Conservation (phyloP, 2,113 vertebrate species). For the Pholis gunnellus region DNA sequence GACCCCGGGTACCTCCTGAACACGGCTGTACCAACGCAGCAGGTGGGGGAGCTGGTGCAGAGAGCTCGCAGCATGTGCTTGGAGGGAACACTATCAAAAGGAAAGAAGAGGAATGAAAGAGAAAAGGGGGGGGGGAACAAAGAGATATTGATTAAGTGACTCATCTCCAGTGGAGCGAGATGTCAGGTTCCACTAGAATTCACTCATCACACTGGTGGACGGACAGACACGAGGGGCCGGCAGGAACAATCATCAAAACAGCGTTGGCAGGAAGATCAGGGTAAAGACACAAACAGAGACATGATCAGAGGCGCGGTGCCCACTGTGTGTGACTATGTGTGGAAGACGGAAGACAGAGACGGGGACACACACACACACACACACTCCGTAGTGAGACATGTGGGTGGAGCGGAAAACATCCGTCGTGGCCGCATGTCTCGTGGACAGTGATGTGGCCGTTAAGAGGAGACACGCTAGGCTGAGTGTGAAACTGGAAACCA, state of each 20-base stretch:
- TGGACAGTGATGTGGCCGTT: conserved; percentile 65
- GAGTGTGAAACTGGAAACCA: conserved; percentile 84
- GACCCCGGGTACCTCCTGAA: conserved; percentile 91
- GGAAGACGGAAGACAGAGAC: conserved; percentile 17
- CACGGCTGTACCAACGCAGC: conserved; percentile 88
- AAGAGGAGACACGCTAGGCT: conserved; percentile 79
- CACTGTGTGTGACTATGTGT: conserved; percentile 23
- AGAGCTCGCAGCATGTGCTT: conserved; percentile 69
- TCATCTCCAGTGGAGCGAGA: conserved; percentile 53
- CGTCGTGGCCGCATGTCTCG: conserved; percentile 36
- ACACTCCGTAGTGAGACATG: conserved; percentile 17
- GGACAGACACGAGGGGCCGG: background rate
- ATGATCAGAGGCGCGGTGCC: conserved; percentile 41
- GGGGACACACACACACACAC: background rate
- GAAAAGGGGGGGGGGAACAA: conserved; percentile 12
- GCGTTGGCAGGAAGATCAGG: conserved; percentile 5
- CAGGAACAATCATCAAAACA: conserved; percentile 43
- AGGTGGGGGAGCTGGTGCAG: conserved; percentile 87
- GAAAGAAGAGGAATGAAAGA: conserved; percentile 12
- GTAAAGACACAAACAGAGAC: conserved; percentile 54
- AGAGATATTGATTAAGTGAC: conserved; percentile 64
- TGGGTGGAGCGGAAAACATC: conserved; percentile 47
- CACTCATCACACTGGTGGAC: conserved; percentile 41
- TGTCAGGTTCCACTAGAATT: conserved; percentile 52
- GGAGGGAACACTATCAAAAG: conserved; percentile 84